Conservation (phyloP, 2,113 vertebrate species). For the Peromyscus californicus region DNA sequence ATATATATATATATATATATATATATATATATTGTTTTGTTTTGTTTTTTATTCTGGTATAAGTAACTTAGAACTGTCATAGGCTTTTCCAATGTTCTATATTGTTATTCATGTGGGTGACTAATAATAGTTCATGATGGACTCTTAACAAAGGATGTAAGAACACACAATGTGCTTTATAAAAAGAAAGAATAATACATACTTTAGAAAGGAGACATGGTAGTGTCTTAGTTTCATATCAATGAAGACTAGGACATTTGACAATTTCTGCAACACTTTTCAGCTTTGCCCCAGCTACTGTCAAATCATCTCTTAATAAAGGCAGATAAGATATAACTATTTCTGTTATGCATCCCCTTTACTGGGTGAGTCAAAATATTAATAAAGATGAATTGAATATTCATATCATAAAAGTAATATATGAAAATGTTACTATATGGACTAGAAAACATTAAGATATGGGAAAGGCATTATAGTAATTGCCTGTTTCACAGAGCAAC, state of each 20-base stretch:
- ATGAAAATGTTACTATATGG: conserved; percentile 12
- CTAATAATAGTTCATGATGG: conserved; percentile 65
- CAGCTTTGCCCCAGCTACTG: conserved; percentile 86
- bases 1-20: too few relatives aligned
- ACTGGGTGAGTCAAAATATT: conserved; percentile 81
- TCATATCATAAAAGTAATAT: conserved; percentile 62
- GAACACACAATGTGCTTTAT: conserved; percentile 59
- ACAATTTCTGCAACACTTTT: conserved; percentile 84
- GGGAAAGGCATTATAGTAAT: background rate
- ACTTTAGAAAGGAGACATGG: conserved; percentile 63
- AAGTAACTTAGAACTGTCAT: background rate
- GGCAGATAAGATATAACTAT: conserved; percentile 79
- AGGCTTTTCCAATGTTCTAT: background rate
- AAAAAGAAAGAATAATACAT: conserved; percentile 79
- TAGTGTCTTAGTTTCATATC: conserved; percentile 81
- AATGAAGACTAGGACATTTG: conserved; percentile 84
- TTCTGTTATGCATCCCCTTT: conserved; percentile 77
- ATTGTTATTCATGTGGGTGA: conserved; percentile 56
- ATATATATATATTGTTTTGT: too few relatives aligned
- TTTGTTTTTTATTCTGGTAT: background rate
- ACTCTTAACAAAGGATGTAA: conserved; percentile 59
- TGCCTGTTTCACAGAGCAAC: background rate
- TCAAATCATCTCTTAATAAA: conserved; percentile 86
- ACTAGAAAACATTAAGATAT: background rate
- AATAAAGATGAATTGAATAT: conserved; percentile 77